These are phyloP conservation scores for Pangasianodon hypophthalmus DNA, from an alignment of 2,113 vertebrate species.

Conservation along the genomic window DNA sequence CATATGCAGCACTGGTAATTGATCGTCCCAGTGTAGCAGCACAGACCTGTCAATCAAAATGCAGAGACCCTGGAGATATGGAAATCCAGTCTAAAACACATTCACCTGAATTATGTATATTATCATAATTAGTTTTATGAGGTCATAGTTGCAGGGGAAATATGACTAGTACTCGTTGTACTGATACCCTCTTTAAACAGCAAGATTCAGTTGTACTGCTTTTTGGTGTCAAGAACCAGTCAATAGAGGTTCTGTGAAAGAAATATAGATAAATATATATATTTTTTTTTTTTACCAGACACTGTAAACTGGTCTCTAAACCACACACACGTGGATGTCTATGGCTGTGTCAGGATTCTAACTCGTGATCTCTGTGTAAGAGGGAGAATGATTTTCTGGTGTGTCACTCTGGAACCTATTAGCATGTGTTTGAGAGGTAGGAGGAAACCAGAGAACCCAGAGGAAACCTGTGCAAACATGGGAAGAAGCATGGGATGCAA, in stretches of 20 bases:
- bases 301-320: neutral
- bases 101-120: constrained; percentile 66
- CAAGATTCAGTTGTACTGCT: neutral
- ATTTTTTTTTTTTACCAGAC: neutral
- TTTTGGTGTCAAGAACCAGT: neutral
- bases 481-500: no score
- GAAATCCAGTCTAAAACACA: constrained; percentile 73
- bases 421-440: neutral
- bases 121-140: constrained; percentile 44
- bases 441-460: constrained; percentile 2
- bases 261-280: neutral
- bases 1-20: constrained; percentile 87
- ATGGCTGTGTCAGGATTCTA: neutral
- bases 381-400: neutral
- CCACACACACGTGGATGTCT: neutral
- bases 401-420: neutral
- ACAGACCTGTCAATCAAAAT: constrained; percentile 84
- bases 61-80: constrained; percentile 78
- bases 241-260: neutral
- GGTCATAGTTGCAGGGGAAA: constrained; percentile 23
- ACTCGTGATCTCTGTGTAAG: neutral
- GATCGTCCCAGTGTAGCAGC: constrained; percentile 80
- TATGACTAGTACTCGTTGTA: neutral
- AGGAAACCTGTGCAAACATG: neutral
- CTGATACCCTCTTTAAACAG: neutral